Conservation (phyloP, 1,140 invertebrate genomes). For the Sitobion miscanthi region DNA sequence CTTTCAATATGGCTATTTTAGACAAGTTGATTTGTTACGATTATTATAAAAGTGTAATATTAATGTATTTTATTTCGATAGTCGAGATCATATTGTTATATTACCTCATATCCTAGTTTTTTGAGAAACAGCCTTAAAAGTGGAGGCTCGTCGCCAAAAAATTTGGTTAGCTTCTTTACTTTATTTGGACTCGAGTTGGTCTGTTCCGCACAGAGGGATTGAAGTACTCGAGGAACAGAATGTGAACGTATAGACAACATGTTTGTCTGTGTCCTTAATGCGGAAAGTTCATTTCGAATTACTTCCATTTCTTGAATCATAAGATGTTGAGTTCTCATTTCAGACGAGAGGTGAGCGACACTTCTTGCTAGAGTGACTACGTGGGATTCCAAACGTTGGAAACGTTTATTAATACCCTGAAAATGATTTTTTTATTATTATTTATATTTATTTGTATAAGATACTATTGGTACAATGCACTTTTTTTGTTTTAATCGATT, state of each 20-base stretch:
- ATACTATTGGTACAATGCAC: neutral
- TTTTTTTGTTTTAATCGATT: neutral
- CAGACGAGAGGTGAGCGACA: conserved; percentile 90
- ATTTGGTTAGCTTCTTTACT: conserved; percentile 84
- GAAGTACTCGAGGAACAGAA: conserved; percentile 62
- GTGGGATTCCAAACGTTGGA: conserved; percentile 89
- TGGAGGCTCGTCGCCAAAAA: conserved; percentile 93
- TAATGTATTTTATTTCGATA: no score
- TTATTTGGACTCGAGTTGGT: conserved; percentile 76
- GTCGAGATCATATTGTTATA: neutral
- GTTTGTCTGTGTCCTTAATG: conserved; percentile 74
- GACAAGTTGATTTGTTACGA: no score
- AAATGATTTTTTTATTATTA: conserved; percentile 47
- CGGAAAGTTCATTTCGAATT: conserved; percentile 81
- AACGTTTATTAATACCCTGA: conserved; percentile 84
- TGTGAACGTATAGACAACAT: conserved; percentile 66
- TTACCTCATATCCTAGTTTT: conserved; percentile 92
- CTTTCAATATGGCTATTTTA: no score
- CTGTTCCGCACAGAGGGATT: conserved; percentile 61
- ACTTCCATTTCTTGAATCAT: conserved; percentile 89
- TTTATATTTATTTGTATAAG: conserved; percentile 29
- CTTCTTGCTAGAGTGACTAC: conserved; percentile 89
- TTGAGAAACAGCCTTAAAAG: conserved; percentile 87
- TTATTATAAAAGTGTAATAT: no score
- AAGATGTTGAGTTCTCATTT: conserved; percentile 89